Conservation (phyloP, 2,797 vertebrate genomes). For the Enteromius trimaculatus region DNA sequence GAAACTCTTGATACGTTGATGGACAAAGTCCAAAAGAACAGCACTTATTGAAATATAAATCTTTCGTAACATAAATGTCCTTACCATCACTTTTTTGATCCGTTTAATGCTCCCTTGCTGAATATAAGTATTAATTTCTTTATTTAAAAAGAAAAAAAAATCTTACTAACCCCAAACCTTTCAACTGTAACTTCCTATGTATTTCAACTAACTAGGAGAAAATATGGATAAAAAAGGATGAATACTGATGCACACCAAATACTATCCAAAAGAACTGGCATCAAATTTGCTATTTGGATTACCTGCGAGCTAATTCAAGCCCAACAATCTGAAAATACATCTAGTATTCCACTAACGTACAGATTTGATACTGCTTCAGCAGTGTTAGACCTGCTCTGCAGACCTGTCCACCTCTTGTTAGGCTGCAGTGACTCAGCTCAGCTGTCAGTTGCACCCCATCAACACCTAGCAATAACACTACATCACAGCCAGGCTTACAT, state of each 20-base stretch:
- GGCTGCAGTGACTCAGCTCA: slow-evolving; percentile 37
- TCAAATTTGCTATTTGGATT: background rate
- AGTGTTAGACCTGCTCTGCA: slow-evolving; percentile 1
- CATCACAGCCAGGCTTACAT: slow-evolving; percentile 20
- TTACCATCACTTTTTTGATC: background rate
- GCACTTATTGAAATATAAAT: background rate
- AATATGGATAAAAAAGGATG: background rate
- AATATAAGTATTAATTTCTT: background rate
- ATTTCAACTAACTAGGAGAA: background rate
- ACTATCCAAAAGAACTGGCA: background rate
- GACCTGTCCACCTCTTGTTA: background rate
- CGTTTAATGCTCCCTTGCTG: background rate
- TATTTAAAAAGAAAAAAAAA: background rate
- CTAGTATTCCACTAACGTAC: background rate
- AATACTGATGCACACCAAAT: background rate
- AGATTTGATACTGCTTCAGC: background rate
- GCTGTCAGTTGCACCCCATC: slow-evolving; percentile 30
- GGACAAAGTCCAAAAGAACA: background rate
- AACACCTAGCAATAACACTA: slow-evolving; percentile 29
- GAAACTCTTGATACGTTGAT: background rate
- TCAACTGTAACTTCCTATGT: background rate
- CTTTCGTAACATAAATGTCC: background rate
- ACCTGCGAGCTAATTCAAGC: background rate
- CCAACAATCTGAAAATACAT: background rate
- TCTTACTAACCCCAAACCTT: background rate